A percentile compares a stretch with the other conserved stretches of the same genome.
Conservation (phyloP, 2,113 vertebrate species). For the Irena cyanogastra region DNA sequence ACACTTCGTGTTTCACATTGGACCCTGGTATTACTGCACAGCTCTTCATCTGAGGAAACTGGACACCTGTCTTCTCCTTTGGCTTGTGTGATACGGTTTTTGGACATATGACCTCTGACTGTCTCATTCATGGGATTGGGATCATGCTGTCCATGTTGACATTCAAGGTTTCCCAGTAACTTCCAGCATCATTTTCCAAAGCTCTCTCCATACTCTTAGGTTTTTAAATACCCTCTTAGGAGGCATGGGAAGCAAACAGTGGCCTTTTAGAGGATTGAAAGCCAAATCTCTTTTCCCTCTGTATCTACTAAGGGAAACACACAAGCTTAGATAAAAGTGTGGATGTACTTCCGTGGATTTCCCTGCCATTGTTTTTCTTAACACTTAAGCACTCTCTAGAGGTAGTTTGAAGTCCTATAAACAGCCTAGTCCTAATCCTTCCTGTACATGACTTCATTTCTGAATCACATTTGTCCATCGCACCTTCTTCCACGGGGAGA, state of each 20-base stretch:
- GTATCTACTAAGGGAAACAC: neutral
- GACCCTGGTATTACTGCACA: neutral
- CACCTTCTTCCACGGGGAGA: neutral
- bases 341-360: neutral
- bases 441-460: slow-evolving; percentile 25
- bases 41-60: neutral
- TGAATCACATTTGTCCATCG: slow-evolving; percentile 3
- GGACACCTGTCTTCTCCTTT: neutral
- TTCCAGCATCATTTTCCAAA: neutral
- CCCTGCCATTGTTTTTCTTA: neutral
- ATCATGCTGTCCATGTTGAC: neutral
- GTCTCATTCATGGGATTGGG: slow-evolving; percentile 9
- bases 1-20: neutral
- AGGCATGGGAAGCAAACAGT: neutral
- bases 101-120: neutral
- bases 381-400: slow-evolving; percentile 15
- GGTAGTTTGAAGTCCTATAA: neutral
- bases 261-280: neutral
- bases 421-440: slow-evolving; percentile 30
- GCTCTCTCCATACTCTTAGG: neutral
- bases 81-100: neutral
- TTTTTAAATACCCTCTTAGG: slow-evolving; percentile 12
- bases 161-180: neutral
- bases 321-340: neutral
- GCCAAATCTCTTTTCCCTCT: neutral